phyloP scores from a whole-genome alignment of 2,888 invertebrate genomes.

The Acleris emargana region DNA sequence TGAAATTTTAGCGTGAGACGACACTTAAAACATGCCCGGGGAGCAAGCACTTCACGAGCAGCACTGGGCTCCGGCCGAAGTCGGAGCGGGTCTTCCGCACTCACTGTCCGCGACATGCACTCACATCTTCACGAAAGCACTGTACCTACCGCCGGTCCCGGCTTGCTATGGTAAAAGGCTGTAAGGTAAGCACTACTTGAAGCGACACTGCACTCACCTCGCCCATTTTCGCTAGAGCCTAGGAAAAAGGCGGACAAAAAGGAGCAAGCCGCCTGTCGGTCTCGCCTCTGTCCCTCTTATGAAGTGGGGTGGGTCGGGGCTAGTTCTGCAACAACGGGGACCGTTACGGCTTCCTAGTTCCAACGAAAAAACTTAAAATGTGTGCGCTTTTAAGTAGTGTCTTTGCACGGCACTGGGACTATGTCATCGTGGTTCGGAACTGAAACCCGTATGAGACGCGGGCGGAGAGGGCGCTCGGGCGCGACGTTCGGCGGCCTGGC shows the following conservation, averaged over 20 bases:
- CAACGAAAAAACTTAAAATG: slow-evolving; percentile 79
- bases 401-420: slow-evolving; percentile 79
- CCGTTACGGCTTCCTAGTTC: slow-evolving; percentile 78
- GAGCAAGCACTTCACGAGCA: slow-evolving; percentile 60
- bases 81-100: slow-evolving; percentile 57
- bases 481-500: slow-evolving; percentile 78
- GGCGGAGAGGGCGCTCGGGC: slow-evolving; percentile 73
- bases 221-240: slow-evolving; percentile 82
- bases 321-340: slow-evolving; percentile 83
- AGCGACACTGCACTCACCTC: slow-evolving; percentile 81
- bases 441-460: slow-evolving; percentile 81
- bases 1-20: slow-evolving; percentile 48
- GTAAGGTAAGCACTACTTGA: slow-evolving; percentile 76
- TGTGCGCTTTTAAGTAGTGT: slow-evolving; percentile 79
- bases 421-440: slow-evolving; percentile 82
- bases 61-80: slow-evolving; percentile 43
- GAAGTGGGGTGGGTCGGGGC: slow-evolving; percentile 76
- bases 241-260: slow-evolving; percentile 78
- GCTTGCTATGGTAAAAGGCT: slow-evolving; percentile 63
- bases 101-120: slow-evolving; percentile 73
- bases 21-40: slow-evolving; percentile 49
- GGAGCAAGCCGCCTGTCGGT: slow-evolving; percentile 78
- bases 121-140: slow-evolving; percentile 75
- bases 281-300: slow-evolving; percentile 78
- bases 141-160: slow-evolving; percentile 54